Percentiles rank a stretch among this genome's conserved stretches.
These are phyloP conservation scores for Sarcophilus harrisii DNA, from an alignment of 2,797 vertebrate species.

Conservation along the genomic window DNA sequence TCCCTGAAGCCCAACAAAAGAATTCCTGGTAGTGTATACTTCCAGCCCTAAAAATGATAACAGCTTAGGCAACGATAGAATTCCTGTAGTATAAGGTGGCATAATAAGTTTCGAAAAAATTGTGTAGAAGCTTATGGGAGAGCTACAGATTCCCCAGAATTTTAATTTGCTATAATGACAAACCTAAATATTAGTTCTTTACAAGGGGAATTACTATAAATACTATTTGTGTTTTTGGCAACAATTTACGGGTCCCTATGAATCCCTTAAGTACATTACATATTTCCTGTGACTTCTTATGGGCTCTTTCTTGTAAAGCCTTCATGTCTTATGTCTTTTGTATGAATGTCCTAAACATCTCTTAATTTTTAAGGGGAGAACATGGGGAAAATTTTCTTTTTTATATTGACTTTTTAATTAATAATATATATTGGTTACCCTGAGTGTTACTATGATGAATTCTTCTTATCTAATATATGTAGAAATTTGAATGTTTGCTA, in stretches of 20 bases:
- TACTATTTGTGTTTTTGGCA: neutral
- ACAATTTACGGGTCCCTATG: neutral
- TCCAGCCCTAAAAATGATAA: neutral
- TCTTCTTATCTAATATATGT: neutral
- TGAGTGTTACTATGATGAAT: neutral
- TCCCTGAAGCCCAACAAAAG: neutral
- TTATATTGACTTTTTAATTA: too few relatives aligned
- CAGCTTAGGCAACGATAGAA: neutral
- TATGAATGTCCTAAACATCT: neutral
- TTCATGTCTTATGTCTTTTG: neutral
- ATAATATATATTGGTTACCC: neutral
- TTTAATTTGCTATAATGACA: neutral
- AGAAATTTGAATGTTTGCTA: neutral
- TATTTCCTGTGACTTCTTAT: neutral
- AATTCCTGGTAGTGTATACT: neutral
- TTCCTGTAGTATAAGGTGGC: neutral
- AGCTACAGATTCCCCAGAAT: neutral
- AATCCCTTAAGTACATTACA: neutral
- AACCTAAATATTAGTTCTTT: neutral
- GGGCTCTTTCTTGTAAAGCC: neutral
- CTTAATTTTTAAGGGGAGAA: too few relatives aligned
- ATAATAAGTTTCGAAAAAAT: neutral
- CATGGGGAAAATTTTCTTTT: too few relatives aligned
- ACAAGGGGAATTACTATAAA: neutral
- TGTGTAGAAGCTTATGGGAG: neutral